Base-by-base conservation (phyloP, 2,888 invertebrate genomes). In the Serrognathus titanus region DNA sequence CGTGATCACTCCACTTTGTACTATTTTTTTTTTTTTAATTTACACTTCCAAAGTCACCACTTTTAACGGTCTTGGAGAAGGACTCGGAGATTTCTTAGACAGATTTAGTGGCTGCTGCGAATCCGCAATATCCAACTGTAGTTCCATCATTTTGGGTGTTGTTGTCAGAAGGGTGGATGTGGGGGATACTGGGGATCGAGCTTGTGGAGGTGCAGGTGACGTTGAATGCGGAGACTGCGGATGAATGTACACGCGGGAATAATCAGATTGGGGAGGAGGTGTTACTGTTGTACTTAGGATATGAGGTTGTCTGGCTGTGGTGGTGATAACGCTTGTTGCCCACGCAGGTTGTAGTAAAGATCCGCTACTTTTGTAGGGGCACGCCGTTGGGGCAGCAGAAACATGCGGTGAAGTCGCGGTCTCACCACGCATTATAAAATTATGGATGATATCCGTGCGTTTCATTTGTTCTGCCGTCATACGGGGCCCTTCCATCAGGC, bases 391-490 rank as follows among this genome's bases (percentile, higher is more conserved):
- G 0, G 81, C 75, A 55, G 81, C 78, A 69, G 83, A 78, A 60
- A 81, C 79, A 60, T 82, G 80, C 1, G 82, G 80, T 5, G 81
- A 80, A 0, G 80, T 77, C 11, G 69, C 60, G 55, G 78, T 75
- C 67, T 89, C 88, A 2, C 85, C 87, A 31, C 92, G 85, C 86
- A 94, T 92, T 76, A 95, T 92, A 78, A 92, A 92, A 75, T 90
- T 92, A 79, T 94, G 94, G 74, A 95, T 92, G 71, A 94, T 89
- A 78, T 95, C 94, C 37, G 92, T 92, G 71, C 93, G 88, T 77
- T 94, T 93, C 79, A 92, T 84, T 80, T 94, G 93, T 78, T 94
- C 94, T 51, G 93, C 91, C 43, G 92, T 94, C 92, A 94, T 93
- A 67, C 92, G 84, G 6, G 94, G 94, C n/a, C 92, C 92, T 73